Base-by-base conservation (phyloP, 2,113 vertebrate genomes). In the Pavo muticus region DNA sequence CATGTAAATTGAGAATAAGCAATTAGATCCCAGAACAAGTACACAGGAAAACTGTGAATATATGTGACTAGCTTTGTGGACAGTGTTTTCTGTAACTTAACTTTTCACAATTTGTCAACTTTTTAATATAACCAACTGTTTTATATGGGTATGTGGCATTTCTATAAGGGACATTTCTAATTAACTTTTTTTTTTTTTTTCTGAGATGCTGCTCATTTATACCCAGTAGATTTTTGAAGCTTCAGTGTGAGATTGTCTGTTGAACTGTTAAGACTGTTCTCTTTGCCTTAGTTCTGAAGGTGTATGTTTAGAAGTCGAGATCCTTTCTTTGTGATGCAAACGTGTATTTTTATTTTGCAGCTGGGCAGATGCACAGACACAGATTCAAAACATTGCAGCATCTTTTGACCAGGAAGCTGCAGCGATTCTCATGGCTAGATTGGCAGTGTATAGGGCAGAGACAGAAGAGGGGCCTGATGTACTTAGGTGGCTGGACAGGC, bases 361-460 rank as follows among this genome's bases (percentile, higher is more conserved):
- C 96, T 99, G 99, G 99, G 99, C 99, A 14, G 99, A 99, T 90
- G 99, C 99, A 75, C 99, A 99, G 96, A 99, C 98, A 2, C 99
- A 99, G 97, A 99, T 99, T 84, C 99, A 99, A 70, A 99, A 98
- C 96, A 99, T 99, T 4, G 98, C 99, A 12, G 99, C 99, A 1
- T 99, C 99, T 64, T 99, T 99, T 68, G 99, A 99, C 86, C 99
- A 99, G 97, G 99, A 99, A 92, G 99, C 99, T 40, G 98, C 99
- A 59, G 99, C 99, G 21, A 99, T 99, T 97, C 97, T 99, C 76
- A 99, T 99, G 99, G 99, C 99, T 3, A 98, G 99, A 30, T 63
- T 99, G 96, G 99, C 99, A 4, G 98, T 99, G 60, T 99, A 99
- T 65, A 98, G 99, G 67, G 98, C 99, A 5, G 99, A 99, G 95